A percentile compares a stretch with the other conserved stretches of the same genome.
Evolutionary conservation across 2,113 vertebrate species (phyloP).

Genomic region (Hucho hucho): DNA sequence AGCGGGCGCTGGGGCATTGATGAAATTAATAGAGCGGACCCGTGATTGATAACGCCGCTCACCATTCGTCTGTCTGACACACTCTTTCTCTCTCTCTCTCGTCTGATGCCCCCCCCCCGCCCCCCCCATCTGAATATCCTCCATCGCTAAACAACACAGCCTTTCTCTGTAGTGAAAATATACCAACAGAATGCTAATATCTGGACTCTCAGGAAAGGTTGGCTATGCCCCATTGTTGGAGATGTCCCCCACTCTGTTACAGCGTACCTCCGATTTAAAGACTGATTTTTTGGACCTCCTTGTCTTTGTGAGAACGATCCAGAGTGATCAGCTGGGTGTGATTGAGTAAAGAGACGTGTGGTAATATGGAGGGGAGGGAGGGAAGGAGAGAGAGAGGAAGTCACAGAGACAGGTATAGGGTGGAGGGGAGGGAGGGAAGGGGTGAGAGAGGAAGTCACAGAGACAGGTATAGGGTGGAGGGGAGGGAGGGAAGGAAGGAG

Average conservation of each 20-base stretch:
- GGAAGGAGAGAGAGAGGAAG: background rate
- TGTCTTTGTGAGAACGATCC: slow-evolving; percentile 6
- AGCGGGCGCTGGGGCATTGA: slow-evolving; percentile 64
- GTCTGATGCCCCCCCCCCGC: no score
- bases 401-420: background rate
- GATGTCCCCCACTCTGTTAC: background rate
- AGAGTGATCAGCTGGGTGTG: background rate
- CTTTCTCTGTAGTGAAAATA: background rate
- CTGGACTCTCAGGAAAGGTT: background rate
- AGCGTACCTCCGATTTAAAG: background rate
- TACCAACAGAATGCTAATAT: background rate
- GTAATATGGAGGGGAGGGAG: background rate
- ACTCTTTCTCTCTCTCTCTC: slow-evolving; percentile 40
- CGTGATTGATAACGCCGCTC: slow-evolving; percentile 71
- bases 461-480: no score
- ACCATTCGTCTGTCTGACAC: slow-evolving; percentile 42
- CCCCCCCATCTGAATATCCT: slow-evolving; percentile 16
- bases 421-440: background rate
- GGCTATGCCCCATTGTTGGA: background rate
- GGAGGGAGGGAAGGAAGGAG: no score
- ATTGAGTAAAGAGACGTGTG: background rate
- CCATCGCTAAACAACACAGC: slow-evolving; percentile 4
- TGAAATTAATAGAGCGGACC: slow-evolving; percentile 73
- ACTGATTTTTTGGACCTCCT: slow-evolving; percentile 22
- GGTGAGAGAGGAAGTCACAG: no score